These are phyloP conservation scores for Nanorana parkeri DNA, from an alignment of 2,113 vertebrate species.

Conservation along the genomic window DNA sequence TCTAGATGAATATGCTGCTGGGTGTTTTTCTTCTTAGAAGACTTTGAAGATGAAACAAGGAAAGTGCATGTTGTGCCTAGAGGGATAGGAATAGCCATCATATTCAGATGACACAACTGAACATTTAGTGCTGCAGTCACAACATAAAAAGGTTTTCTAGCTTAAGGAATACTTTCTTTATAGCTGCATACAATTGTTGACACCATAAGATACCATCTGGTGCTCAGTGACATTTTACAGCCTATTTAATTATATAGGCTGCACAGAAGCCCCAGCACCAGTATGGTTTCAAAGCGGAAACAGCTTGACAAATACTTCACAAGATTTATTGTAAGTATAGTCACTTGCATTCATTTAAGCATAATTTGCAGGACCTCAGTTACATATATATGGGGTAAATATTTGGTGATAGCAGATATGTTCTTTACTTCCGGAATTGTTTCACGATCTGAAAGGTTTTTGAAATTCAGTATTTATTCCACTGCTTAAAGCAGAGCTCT, in stretches of 20 bases:
- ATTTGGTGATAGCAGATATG: too few species aligned
- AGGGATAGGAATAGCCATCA: background rate
- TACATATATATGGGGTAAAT: too few species aligned
- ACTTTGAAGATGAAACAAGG: conserved; percentile 10
- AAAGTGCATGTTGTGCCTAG: background rate
- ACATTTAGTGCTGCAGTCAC: conserved; percentile 4
- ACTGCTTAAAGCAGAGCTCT: too few species aligned
- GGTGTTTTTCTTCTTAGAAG: conserved; percentile 2
- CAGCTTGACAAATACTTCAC: background rate
- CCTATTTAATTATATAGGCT: conserved; percentile 25
- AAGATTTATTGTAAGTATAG: background rate
- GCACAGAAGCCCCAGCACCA: background rate
- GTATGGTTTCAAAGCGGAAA: background rate
- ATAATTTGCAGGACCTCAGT: too few species aligned
- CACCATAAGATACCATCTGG: conserved; percentile 30
- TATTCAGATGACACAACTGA: conserved; percentile 2
- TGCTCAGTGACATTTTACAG: conserved; percentile 23
- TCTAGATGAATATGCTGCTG: background rate
- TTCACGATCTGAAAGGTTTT: too few species aligned
- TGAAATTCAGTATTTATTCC: too few species aligned
- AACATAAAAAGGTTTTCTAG: conserved; percentile 16
- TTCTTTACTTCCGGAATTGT: too few species aligned
- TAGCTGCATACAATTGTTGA: conserved; percentile 2
- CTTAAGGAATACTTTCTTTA: conserved; percentile 14
- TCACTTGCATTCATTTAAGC: too few species aligned